phyloP scores from a whole-genome alignment of 2,113 vertebrate species.

The Spheniscus mendiculus region DNA sequence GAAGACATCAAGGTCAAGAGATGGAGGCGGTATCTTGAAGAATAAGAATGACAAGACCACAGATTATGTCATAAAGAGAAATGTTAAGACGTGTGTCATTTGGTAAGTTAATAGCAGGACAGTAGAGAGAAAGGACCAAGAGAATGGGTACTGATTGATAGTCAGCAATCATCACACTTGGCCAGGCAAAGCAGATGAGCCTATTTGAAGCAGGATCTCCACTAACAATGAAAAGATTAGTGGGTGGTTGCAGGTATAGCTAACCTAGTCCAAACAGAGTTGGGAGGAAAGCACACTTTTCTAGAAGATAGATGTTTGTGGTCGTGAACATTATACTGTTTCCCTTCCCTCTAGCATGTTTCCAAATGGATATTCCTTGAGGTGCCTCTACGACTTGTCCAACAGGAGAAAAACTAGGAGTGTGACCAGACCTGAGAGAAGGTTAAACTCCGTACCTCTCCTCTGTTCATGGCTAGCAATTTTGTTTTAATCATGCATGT shows the following conservation, averaged over 20 bases:
- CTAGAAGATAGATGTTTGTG: not conserved
- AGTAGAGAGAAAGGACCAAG: not conserved
- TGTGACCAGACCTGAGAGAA: not conserved
- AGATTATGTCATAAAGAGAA: not conserved
- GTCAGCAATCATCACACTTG: not conserved
- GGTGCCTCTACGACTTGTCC: not conserved
- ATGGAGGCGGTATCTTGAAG: not conserved
- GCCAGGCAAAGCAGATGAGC: not conserved
- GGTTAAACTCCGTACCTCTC: not conserved
- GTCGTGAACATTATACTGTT: not conserved
- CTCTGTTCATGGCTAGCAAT: not conserved
- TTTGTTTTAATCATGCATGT: not conserved
- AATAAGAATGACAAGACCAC: not conserved
- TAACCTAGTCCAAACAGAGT: not conserved
- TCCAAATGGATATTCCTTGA: not conserved
- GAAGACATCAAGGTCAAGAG: not conserved
- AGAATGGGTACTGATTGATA: not conserved
- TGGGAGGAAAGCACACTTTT: not conserved
- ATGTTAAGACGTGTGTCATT: not conserved
- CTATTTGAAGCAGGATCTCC: not conserved
- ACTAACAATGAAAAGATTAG: not conserved
- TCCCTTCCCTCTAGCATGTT: not conserved
- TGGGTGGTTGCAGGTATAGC: not conserved
- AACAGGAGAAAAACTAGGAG: not conserved
- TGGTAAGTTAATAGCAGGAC: slow-evolving; percentile 27